Evolutionary conservation across 2,113 vertebrate genomes (phyloP).

Genomic region (Toxotes jaculatrix): DNA sequence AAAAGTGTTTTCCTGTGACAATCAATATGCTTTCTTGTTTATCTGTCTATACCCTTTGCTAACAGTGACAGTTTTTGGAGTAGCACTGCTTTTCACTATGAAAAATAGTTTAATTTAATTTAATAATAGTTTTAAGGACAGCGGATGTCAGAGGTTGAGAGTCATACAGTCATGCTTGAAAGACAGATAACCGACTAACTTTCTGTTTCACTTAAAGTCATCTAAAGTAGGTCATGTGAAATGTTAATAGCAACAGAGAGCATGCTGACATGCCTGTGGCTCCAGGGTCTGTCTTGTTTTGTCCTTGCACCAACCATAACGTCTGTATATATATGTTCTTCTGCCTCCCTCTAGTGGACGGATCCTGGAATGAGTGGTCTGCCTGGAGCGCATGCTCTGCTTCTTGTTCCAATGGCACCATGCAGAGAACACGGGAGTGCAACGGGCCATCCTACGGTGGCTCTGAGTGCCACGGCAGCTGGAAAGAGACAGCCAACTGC

Average conservation of each 20-base stretch:
- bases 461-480: constrained; percentile 94
- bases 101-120: no score
- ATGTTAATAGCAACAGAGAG: constrained; percentile 42
- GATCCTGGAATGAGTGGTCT: constrained; percentile 98
- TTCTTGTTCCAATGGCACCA: constrained; percentile 96
- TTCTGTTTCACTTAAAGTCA: constrained; percentile 47
- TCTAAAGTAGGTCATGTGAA: constrained; percentile 45
- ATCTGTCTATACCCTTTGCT: no score
- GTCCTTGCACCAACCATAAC: constrained; percentile 12
- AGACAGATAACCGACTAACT: constrained; percentile 6
- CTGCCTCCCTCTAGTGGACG: constrained; percentile 92
- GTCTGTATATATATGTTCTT: constrained; percentile 29
- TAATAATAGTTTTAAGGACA: constrained; percentile 7
- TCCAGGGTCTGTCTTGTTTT: neutral
- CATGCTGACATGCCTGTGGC: constrained; percentile 19
- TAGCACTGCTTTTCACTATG: neutral
- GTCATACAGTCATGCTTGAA: constrained; percentile 25
- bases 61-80: no score
- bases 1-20: no score
- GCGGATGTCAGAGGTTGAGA: constrained; percentile 20
- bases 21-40: no score
- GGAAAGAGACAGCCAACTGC: constrained; percentile 91
- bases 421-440: constrained; percentile 93
- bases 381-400: constrained; percentile 92
- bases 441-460: constrained; percentile 97